Evolutionary conservation across 1,140 invertebrate species (phyloP).

Genomic region (Melanaphis sacchari): DNA sequence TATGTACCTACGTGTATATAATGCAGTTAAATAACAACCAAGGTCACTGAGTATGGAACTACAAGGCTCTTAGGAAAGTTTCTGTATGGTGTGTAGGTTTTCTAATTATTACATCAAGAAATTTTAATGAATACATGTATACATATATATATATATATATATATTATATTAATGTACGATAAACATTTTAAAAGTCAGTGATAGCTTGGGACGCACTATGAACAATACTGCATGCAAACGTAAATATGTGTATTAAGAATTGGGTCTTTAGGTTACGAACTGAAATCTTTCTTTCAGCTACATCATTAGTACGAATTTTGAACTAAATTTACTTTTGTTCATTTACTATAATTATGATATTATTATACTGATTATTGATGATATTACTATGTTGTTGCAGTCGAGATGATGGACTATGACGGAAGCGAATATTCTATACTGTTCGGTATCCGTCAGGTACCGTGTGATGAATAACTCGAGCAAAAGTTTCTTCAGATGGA

Average conservation of each 20-base stretch:
- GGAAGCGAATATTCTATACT: constrained; percentile 54
- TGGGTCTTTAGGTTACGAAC: not conserved
- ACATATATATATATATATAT: not conserved
- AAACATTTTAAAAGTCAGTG: not conserved
- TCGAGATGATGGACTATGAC: constrained; percentile 58
- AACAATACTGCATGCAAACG: not conserved
- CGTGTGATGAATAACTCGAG: constrained; percentile 58
- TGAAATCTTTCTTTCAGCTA: not conserved
- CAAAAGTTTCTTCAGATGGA: constrained; percentile 59
- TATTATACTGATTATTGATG: not conserved
- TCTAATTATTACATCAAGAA: constrained; percentile 20
- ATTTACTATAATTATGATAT: not conserved
- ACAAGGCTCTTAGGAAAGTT: constrained; percentile 6
- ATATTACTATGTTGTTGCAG: constrained; percentile 41
- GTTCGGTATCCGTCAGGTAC: constrained; percentile 57
- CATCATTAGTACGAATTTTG: not conserved
- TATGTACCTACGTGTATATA: not conserved
- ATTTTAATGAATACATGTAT: constrained; percentile 12
- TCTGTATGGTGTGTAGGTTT: not conserved
- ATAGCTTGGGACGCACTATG: not conserved
- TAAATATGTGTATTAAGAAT: not conserved
- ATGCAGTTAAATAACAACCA: not conserved
- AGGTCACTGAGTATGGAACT: constrained; percentile 39
- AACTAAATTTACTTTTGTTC: too few species aligned
- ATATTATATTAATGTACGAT: not conserved